A percentile compares a stretch with the other conserved stretches of the same genome.
phyloP scores from a whole-genome alignment of 2,888 invertebrate genomes.

The Argynnis bischoffii region DNA sequence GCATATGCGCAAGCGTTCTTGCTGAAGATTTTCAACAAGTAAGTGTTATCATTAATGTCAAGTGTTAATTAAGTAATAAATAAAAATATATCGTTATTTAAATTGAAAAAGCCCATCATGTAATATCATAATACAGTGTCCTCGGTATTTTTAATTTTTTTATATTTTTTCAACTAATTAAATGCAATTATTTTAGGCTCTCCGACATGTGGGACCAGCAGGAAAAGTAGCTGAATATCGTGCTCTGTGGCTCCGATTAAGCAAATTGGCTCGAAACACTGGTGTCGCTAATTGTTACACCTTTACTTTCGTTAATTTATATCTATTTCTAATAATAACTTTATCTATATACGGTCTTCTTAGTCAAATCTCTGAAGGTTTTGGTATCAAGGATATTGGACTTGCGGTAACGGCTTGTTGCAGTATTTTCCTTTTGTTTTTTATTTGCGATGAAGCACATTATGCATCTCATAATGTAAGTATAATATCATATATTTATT shows the following conservation, averaged over 20 bases:
- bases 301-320: slow-evolving; percentile 85
- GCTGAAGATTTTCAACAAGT: slow-evolving; percentile 87
- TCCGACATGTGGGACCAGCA: slow-evolving; percentile 86
- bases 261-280: slow-evolving; percentile 85
- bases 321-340: slow-evolving; percentile 87
- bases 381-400: slow-evolving; percentile 88
- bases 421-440: slow-evolving; percentile 85
- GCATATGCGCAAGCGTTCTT: slow-evolving; percentile 84
- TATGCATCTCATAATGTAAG: slow-evolving; percentile 87
- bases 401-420: slow-evolving; percentile 85
- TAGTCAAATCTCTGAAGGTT: slow-evolving; percentile 87
- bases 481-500: slow-evolving; percentile 27
- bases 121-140: too few species aligned
- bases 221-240: slow-evolving; percentile 87
- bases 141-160: too few species aligned
- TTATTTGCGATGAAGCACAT: slow-evolving; percentile 88
- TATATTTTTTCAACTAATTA: too few species aligned
- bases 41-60: slow-evolving; percentile 13
- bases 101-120: too few species aligned
- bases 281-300: slow-evolving; percentile 87
- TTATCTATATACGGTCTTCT: slow-evolving; percentile 88
- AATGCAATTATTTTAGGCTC: slow-evolving; percentile 65
- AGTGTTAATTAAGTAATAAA: not conserved
- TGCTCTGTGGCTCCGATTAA: slow-evolving; percentile 86
- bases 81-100: too few species aligned